phyloP scores from a whole-genome alignment of 2,888 invertebrate species.

The Chrysomela aeneicollis region DNA sequence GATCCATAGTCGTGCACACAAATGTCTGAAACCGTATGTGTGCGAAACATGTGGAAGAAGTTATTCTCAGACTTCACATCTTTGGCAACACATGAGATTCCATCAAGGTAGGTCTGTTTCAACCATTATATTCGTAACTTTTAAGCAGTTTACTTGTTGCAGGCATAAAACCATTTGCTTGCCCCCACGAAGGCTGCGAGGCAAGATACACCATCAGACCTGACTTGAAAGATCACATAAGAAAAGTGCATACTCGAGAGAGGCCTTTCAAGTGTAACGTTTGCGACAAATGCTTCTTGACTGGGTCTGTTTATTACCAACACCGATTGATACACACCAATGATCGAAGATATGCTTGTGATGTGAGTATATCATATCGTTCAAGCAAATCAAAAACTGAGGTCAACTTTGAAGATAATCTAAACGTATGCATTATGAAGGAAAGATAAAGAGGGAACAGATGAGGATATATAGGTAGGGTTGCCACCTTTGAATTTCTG shows the following conservation, averaged over 20 bases:
- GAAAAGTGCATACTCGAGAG: constrained; percentile 72
- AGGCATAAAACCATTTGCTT: constrained; percentile 72
- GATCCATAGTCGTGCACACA: constrained; percentile 60
- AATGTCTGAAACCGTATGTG: constrained; percentile 63
- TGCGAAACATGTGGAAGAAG: constrained; percentile 71
- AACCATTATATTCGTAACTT: not conserved
- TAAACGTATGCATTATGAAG: no score
- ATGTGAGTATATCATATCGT: constrained; percentile 56
- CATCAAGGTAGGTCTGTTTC: constrained; percentile 70
- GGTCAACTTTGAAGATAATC: not conserved
- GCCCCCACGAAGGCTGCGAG: constrained; percentile 67
- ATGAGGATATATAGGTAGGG: no score
- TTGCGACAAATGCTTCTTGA: constrained; percentile 69
- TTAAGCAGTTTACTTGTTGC: constrained; percentile 22
- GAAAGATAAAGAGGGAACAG: no score
- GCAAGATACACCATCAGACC: constrained; percentile 71
- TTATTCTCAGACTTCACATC: constrained; percentile 70
- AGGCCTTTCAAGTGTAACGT: constrained; percentile 69
- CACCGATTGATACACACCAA: constrained; percentile 70
- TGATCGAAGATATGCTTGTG: constrained; percentile 70
- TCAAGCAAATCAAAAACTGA: not conserved
- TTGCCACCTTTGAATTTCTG: no score
- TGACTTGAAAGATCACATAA: constrained; percentile 70
- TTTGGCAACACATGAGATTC: constrained; percentile 72
- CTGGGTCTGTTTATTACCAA: constrained; percentile 71